Percentiles rank a stretch among this genome's conserved stretches.
Evolutionary conservation across 2,888 invertebrate species (phyloP).

Genomic region (Watsonalla cultraria): DNA sequence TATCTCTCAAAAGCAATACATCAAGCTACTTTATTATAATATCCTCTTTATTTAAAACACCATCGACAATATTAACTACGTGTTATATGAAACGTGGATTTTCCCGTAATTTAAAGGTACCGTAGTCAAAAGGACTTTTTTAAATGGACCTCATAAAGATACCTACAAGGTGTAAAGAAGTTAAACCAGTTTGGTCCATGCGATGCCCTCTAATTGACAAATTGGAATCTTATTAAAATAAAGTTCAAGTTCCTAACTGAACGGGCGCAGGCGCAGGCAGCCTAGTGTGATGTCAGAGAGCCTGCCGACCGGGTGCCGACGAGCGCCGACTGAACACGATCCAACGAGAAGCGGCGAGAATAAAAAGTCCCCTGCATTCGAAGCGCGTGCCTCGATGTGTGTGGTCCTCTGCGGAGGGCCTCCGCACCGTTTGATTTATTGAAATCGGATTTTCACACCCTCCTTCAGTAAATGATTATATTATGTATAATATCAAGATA

Average conservation of each 20-base stretch:
- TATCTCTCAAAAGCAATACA: too few relatives aligned
- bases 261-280: constrained; percentile 49
- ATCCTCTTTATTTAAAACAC: too few relatives aligned
- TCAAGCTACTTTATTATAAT: too few relatives aligned
- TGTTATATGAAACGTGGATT: constrained; percentile 13
- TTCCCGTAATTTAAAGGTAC: constrained; percentile 24
- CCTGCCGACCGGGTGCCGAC: constrained; percentile 65
- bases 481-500: constrained; percentile 12
- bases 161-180: constrained; percentile 63
- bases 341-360: constrained; percentile 51
- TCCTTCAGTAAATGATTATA: constrained; percentile 46
- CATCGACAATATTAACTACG: neutral
- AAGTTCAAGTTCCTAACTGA: constrained; percentile 75
- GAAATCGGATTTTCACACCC: constrained; percentile 67
- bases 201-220: constrained; percentile 83
- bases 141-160: constrained; percentile 55
- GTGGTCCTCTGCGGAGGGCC: constrained; percentile 82
- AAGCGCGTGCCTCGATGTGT: constrained; percentile 87
- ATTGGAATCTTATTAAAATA: constrained; percentile 84
- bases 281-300: constrained; percentile 55
- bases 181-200: constrained; percentile 70
- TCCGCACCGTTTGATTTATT: constrained; percentile 67
- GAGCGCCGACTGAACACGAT: constrained; percentile 61
- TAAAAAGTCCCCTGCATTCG: constrained; percentile 78
- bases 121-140: constrained; percentile 42